Percentiles rank a stretch among this genome's conserved stretches.
These are phyloP conservation scores for Carabus problematicus DNA, from an alignment of 2,888 invertebrate species.

Conservation along the genomic window DNA sequence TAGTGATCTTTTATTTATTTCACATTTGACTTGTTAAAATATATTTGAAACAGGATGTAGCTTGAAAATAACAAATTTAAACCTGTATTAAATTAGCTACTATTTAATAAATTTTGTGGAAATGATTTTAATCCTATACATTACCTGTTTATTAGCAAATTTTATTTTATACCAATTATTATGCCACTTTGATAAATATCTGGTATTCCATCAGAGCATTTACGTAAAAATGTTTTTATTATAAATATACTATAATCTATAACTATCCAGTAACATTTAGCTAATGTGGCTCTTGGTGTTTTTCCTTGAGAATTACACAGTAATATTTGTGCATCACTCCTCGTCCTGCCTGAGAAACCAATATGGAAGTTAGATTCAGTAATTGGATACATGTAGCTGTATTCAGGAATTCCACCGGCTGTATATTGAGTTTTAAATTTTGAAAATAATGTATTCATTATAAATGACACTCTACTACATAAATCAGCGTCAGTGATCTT, in stretches of 20 bases:
- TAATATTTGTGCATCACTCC: constrained; percentile 18
- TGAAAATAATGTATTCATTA: constrained; percentile 2
- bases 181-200: constrained; percentile 1
- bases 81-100: too few relatives aligned
- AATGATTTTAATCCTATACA: too few relatives aligned
- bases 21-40: too few relatives aligned
- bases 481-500: too few relatives aligned
- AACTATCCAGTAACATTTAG: constrained; percentile 31
- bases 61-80: too few relatives aligned
- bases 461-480: too few relatives aligned
- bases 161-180: neutral
- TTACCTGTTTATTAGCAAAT: too few relatives aligned
- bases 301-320: neutral
- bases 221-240: constrained; percentile 7
- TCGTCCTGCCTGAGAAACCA: constrained; percentile 24
- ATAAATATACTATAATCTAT: constrained; percentile 6
- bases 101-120: too few relatives aligned
- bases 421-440: constrained; percentile 8
- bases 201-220: constrained; percentile 25
- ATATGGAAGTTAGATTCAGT: neutral
- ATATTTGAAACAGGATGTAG: too few relatives aligned
- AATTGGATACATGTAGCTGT: neutral
- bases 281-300: neutral
- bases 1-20: too few relatives aligned
- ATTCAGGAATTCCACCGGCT: constrained; percentile 6